Evolutionary conservation across 2,113 vertebrate genomes (phyloP).

Genomic region (Sylvia atricapilla): DNA sequence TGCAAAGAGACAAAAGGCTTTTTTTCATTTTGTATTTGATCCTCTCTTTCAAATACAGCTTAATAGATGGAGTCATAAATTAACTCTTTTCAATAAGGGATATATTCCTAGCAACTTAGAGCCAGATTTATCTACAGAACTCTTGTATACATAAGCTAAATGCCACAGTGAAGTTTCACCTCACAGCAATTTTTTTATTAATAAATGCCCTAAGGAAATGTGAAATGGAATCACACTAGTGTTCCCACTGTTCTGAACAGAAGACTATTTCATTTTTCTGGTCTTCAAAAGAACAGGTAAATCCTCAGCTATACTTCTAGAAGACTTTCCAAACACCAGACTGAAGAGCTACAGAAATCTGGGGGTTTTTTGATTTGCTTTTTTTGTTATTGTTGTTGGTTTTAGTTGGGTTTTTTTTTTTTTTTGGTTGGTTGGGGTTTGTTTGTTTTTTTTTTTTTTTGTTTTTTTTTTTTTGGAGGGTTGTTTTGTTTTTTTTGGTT

Average conservation of each 20-base stretch:
- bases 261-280: neutral
- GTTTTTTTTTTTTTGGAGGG: neutral
- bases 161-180: neutral
- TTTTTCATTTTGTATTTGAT: constrained; percentile 32
- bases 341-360: neutral
- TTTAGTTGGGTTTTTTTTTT: neutral
- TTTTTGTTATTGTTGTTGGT: neutral
- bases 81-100: constrained; percentile 15
- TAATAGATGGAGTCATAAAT: constrained; percentile 43
- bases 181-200: neutral
- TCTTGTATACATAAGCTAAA: constrained; percentile 20
- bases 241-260: neutral
- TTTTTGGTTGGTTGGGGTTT: neutral
- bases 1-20: neutral
- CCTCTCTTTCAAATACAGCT: constrained; percentile 15
- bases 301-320: neutral
- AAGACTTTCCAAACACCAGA: neutral
- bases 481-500: neutral
- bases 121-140: constrained; percentile 30
- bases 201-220: neutral
- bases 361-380: neutral
- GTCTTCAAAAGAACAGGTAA: neutral
- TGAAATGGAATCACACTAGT: neutral
- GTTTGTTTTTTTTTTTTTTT: neutral
- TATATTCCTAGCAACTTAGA: constrained; percentile 9